Base-by-base conservation (phyloP, 2,797 vertebrate genomes). In the Tamandua tetradactyla region DNA sequence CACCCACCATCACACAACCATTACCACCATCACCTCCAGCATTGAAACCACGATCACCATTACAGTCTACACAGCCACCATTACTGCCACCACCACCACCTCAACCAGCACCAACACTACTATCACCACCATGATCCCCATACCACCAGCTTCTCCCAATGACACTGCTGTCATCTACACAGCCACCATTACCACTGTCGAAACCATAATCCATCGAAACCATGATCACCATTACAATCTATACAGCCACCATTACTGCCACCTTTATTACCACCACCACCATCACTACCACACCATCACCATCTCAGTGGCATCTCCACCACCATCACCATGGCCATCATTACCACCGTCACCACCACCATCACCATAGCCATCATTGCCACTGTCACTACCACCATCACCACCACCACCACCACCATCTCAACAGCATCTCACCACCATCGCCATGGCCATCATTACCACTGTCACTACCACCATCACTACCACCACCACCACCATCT, bases 81-180 rank as follows among this genome's bases (percentile, higher is more conserved):
- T 8, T 8, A 42, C 49, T 32, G 17, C 44, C 57, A 35, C 25
- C 32, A 4, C n/a, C 8, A 9, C n/a, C 32, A 59, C 42, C 59
- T n/a, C n/a, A n/a, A 20, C 8, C 0, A 59, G 0, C 32, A 23
- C 5, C 8, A 23, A 0, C 2, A 10, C 37, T 14, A 74, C 13
- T 35, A 2, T 0, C 11, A 22, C 2, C 13, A n/a, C 12, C 27
- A 59, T 42, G 1, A 20, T 27, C n/a, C n/a, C n/a, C n/a, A n/a
- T 44, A 15, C 5, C 22, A 20, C 32, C 5, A 47, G 14, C 14
- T 47, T 47, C 0, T 37, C 52, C 23, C 42, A 35, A 35, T 22
- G 27, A 20, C 10, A 5, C 8, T 47, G 37, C 68, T 25, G 44
- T 52, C 62, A 44, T 78, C 72, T 27, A 44, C 61, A 37, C 7